Base-by-base conservation (phyloP, 2,113 vertebrate species). In the Engystomops pustulosus region DNA sequence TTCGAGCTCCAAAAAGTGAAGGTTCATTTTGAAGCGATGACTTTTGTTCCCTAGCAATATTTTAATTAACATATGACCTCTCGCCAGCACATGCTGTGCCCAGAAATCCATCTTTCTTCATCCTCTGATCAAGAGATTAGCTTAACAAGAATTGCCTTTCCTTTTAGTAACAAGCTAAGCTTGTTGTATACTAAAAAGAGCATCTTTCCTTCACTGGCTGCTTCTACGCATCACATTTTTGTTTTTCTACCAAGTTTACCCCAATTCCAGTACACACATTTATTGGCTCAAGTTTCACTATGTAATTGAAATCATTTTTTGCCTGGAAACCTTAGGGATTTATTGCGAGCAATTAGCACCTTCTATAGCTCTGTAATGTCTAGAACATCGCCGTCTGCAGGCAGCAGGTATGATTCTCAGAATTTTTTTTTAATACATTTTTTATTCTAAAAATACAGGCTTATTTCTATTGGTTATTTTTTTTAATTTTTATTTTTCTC, bases 241-340 rank as follows among this genome's bases (percentile, higher is more conserved):
- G 32, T 67, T 17, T 34, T 36, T 67, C 30, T 34, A 67, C 62
- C 62, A 67, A 36, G 30, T 36, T 12, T 67, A 9, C 62, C 30
- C 17, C 32, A 36, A 4, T 36, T 67, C 30, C 62, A 67, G 62
- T 67, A 7, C 30, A 67, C 30, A 36, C 32, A 20, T 36, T 36
- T 67, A 30, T 67, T 36, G 62, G 62, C 62, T 36, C 17, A 9
- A 20, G 7, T 67, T 20, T 34, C 17, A 32, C 36, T 67, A 67
- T 67, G 17, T 67, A 36, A 67, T 67, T 36, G 62, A 67, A 67
- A 62, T 32, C 27, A 65, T 65, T 65, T 34, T 65, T 60, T 62
- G 6, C 27, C 60, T 65, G 14, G 27, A 34, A 67, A 36, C 62
- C 62, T 18, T 36, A 36, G 62, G 62, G 62, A 36, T 36, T 32